Conservation (phyloP, 64 coral and sea anemone genomes). For the Stichodactyla mertensii region DNA sequence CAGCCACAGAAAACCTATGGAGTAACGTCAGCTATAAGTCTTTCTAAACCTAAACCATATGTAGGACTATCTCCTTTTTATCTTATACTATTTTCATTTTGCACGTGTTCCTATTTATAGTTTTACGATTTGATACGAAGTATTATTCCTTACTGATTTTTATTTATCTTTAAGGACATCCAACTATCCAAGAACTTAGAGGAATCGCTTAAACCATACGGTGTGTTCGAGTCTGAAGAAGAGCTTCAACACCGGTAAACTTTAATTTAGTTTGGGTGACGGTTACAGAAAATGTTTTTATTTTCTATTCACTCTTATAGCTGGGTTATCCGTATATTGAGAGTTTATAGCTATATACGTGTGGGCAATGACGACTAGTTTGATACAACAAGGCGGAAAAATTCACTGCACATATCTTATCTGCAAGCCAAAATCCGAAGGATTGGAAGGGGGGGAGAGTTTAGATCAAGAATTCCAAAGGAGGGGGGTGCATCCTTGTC, state of each 20-base stretch:
- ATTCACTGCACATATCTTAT: too few species aligned
- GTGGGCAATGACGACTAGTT: too few species aligned
- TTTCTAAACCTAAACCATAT: conserved; percentile 70
- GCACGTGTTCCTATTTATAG: neutral
- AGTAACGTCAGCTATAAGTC: conserved; percentile 86
- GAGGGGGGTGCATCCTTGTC: too few species aligned
- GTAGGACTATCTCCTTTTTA: conserved; percentile 25
- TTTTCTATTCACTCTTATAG: too few species aligned
- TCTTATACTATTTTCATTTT: conserved; percentile 3
- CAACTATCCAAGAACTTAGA: conserved; percentile 69
- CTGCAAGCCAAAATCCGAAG: too few species aligned
- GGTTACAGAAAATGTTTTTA: too few species aligned
- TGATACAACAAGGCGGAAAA: too few species aligned
- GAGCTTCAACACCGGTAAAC: conserved; percentile 90
- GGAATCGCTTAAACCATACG: conserved; percentile 80
- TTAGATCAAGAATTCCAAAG: too few species aligned
- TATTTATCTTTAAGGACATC: conserved; percentile 54
- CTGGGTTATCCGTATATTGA: too few species aligned
- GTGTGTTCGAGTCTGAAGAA: conserved; percentile 93
- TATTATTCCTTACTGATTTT: neutral
- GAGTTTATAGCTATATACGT: too few species aligned
- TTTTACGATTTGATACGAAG: neutral
- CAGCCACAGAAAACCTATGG: conserved; percentile 67
- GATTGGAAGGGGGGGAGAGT: too few species aligned
- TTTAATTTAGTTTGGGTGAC: too few species aligned